A percentile compares a stretch with the other conserved stretches of the same genome.
Evolutionary conservation across 1,140 invertebrate genomes (phyloP).

Genomic region (Drosophila orosa): DNA sequence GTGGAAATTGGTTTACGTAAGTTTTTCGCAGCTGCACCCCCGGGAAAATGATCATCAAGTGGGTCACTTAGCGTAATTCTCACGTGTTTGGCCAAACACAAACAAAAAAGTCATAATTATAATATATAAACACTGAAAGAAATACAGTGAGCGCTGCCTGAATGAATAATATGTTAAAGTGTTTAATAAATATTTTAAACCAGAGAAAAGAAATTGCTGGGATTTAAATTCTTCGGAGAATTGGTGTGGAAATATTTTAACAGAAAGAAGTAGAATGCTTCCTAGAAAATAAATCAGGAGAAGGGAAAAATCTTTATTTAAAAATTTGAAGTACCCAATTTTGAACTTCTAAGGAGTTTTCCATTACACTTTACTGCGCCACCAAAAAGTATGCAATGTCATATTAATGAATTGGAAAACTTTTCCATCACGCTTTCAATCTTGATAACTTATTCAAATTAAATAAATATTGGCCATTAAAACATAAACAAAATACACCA

Average conservation of each 20-base stretch:
- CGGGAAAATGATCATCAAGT: slow-evolving; percentile 36
- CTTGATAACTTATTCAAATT: background rate
- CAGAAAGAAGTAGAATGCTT: no score
- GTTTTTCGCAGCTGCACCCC: slow-evolving; percentile 56
- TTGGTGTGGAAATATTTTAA: background rate
- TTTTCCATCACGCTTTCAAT: background rate
- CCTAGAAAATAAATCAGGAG: no score
- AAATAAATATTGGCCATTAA: slow-evolving; percentile 6
- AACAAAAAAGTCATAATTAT: slow-evolving; percentile 36
- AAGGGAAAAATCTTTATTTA: no score
- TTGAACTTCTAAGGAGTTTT: background rate
- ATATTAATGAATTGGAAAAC: slow-evolving; percentile 2
- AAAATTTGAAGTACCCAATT: background rate
- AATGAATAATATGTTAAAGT: background rate
- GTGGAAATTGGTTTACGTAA: slow-evolving; percentile 84
- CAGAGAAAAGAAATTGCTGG: background rate
- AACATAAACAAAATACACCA: slow-evolving; percentile 16
- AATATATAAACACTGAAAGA: background rate
- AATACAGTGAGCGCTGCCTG: no score
- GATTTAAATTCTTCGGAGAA: background rate
- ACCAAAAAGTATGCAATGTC: background rate
- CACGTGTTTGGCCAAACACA: slow-evolving; percentile 55
- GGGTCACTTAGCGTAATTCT: slow-evolving; percentile 26
- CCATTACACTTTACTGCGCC: background rate
- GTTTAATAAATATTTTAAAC: background rate